phyloP scores from a whole-genome alignment of 2,113 vertebrate species.

The Progne subis region DNA sequence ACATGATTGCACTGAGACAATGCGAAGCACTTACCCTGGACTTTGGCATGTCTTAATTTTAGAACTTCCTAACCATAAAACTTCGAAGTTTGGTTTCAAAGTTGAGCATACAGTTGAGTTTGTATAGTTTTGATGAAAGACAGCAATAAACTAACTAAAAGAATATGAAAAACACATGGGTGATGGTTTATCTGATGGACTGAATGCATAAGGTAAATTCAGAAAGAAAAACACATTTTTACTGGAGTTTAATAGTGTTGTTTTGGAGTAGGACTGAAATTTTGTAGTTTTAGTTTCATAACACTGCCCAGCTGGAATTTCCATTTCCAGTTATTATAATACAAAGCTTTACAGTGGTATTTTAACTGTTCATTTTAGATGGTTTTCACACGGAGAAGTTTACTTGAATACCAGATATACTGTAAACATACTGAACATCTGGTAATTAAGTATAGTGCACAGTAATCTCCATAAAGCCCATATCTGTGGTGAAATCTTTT shows the following conservation, averaged over 20 bases:
- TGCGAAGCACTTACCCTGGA: neutral
- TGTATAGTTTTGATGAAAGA: neutral
- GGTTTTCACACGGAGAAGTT: slow-evolving; percentile 60
- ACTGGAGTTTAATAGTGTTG: neutral
- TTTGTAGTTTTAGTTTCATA: slow-evolving; percentile 33
- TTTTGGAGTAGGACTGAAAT: slow-evolving; percentile 12
- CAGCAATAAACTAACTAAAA: neutral
- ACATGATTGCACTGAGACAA: neutral
- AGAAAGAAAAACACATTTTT: neutral
- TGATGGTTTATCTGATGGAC: neutral
- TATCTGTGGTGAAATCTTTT: slow-evolving; percentile 60
- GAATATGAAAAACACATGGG: neutral
- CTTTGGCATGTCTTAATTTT: neutral
- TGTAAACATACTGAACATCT: slow-evolving; percentile 63
- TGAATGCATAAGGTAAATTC: neutral
- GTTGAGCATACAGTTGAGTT: neutral
- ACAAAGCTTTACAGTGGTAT: slow-evolving; percentile 13
- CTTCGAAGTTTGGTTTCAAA: neutral
- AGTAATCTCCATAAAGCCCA: slow-evolving; percentile 58
- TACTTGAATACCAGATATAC: slow-evolving; percentile 50
- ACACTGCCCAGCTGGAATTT: slow-evolving; percentile 45
- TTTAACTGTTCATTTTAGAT: slow-evolving; percentile 54
- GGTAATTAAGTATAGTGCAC: slow-evolving; percentile 63
- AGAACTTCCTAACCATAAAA: neutral
- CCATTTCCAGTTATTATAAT: slow-evolving; percentile 50